Conservation (phyloP, 1,140 invertebrate genomes). For the Sesamia nonagrioides region DNA sequence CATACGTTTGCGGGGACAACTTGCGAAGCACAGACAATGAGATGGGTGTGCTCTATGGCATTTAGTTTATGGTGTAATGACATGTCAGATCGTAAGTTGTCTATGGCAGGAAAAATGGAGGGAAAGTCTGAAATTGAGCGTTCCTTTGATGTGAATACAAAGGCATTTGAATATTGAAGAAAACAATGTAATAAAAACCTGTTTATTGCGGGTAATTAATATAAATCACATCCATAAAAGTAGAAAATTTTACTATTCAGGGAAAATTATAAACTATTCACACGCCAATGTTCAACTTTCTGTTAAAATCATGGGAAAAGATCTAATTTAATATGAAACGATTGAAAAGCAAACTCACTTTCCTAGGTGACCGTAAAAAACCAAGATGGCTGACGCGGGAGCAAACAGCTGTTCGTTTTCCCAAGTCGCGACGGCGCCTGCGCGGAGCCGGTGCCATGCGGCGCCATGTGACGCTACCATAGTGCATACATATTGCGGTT, state of each 20-base stretch:
- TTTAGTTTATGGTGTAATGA: conserved; percentile 60
- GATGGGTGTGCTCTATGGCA: conserved; percentile 66
- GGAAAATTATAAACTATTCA: conserved; percentile 26
- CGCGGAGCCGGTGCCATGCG: conserved; percentile 47
- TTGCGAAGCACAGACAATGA: conserved; percentile 55
- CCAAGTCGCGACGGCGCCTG: conserved; percentile 53
- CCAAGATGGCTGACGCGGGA: conserved; percentile 30
- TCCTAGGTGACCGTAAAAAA: conserved; percentile 42
- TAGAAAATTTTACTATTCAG: background rate
- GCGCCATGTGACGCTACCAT: conserved; percentile 39
- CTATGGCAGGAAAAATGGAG: conserved; percentile 51
- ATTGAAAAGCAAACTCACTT: conserved; percentile 37
- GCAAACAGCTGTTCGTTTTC: conserved; percentile 45
- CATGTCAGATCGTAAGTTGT: conserved; percentile 55
- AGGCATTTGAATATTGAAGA: background rate
- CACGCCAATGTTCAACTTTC: background rate
- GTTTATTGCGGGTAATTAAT: background rate
- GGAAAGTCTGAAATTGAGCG: conserved; percentile 55
- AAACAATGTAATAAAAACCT: background rate
- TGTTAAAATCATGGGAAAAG: conserved; percentile 30
- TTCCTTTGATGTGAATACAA: background rate
- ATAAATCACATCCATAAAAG: conserved; percentile 3
- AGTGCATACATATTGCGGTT: conserved; percentile 36
- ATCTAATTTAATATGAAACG: background rate
- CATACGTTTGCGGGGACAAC: conserved; percentile 48